Evolutionary conservation across 2,797 vertebrate genomes (phyloP).

Genomic region (Pelodytes ibericus): DNA sequence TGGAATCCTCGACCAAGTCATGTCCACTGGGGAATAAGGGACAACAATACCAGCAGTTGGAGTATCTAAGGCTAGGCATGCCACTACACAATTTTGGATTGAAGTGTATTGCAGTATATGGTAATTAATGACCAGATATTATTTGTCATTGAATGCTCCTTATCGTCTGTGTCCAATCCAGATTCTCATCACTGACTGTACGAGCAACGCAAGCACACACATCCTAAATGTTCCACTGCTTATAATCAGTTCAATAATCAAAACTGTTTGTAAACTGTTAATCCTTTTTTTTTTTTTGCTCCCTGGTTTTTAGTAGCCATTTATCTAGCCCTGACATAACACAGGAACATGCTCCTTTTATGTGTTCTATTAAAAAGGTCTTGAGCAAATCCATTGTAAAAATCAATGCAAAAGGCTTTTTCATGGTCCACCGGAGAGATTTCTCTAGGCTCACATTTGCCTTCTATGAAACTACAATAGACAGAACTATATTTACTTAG

Average conservation of each 20-base stretch:
- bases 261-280: constrained; percentile 34
- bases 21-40: too few species aligned
- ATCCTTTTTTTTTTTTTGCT: constrained; percentile 4
- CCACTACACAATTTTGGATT: too few species aligned
- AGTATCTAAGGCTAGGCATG: too few species aligned
- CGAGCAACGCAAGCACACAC: too few species aligned
- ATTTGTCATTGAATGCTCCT: too few species aligned
- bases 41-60: too few species aligned
- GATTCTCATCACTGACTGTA: too few species aligned
- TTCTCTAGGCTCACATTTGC: constrained; percentile 52
- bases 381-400: constrained; percentile 49
- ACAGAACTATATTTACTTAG: constrained; percentile 48
- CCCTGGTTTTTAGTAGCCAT: constrained; percentile 12
- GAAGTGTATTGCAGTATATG: too few species aligned
- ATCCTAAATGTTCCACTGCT: background rate
- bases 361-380: constrained; percentile 51
- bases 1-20: too few species aligned
- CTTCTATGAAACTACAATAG: constrained; percentile 45
- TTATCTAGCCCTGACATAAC: constrained; percentile 37
- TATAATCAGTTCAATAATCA: constrained; percentile 20
- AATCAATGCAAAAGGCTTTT: constrained; percentile 55
- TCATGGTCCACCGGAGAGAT: constrained; percentile 44
- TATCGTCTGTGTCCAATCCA: too few species aligned
- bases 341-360: constrained; percentile 39
- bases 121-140: too few species aligned